A percentile compares a stretch with the other conserved stretches of the same genome.
Conservation (phyloP, 2,888 invertebrate species). For the Napeogenes sylphis region DNA sequence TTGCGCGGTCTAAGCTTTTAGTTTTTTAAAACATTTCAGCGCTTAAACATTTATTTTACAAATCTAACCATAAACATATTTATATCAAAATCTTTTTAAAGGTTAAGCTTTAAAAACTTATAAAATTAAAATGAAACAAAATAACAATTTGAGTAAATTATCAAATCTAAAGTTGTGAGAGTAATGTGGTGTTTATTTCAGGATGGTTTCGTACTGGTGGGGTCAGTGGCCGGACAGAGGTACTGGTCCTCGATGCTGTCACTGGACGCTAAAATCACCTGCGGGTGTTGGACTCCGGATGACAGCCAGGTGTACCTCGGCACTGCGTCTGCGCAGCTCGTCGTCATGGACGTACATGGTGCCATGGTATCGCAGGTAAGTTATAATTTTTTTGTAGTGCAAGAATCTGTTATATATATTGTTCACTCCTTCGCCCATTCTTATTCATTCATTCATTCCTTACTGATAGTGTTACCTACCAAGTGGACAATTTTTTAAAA, state of each 20-base stretch:
- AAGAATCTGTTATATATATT: too few relatives aligned
- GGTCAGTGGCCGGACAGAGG: slow-evolving; percentile 96
- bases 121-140: too few relatives aligned
- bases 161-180: neutral
- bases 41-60: too few relatives aligned
- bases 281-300: slow-evolving; percentile 98
- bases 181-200: slow-evolving; percentile 46
- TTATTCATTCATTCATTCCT: too few relatives aligned
- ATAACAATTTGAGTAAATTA: neutral
- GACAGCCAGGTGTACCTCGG: slow-evolving; percentile 98
- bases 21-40: too few relatives aligned
- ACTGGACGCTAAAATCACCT: slow-evolving; percentile 94
- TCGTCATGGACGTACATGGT: slow-evolving; percentile 97
- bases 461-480: too few relatives aligned
- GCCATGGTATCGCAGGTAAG: slow-evolving; percentile 92
- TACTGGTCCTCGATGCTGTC: slow-evolving; percentile 99
- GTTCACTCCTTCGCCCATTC: too few relatives aligned
- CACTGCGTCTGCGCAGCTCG: slow-evolving; percentile 94
- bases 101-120: too few relatives aligned
- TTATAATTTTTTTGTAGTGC: neutral
- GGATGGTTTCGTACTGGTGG: slow-evolving; percentile 99
- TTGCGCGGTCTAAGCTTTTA: too few relatives aligned
- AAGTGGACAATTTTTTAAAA: too few relatives aligned
- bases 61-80: too few relatives aligned
- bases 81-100: too few relatives aligned